These are phyloP conservation scores for Notiomystis cincta DNA, from an alignment of 2,113 vertebrate genomes.

Conservation along the genomic window DNA sequence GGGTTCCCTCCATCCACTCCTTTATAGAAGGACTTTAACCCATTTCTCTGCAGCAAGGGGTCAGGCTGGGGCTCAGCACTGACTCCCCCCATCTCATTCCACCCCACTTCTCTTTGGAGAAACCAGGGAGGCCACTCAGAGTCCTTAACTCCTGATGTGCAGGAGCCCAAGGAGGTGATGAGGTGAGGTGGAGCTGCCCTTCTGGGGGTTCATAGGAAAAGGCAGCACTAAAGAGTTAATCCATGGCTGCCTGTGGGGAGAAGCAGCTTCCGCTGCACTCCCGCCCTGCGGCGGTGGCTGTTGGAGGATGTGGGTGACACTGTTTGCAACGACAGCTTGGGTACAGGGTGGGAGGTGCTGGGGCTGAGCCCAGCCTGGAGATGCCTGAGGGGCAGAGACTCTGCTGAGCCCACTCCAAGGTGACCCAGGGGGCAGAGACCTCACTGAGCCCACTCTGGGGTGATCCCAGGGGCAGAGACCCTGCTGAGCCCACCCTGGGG, in stretches of 20 bases:
- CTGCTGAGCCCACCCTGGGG: rapidly evolving
- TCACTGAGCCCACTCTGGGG: too few species aligned
- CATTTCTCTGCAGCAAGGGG: background rate
- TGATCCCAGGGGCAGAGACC: background rate
- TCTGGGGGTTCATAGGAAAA: rapidly evolving
- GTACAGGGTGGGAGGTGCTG: rapidly evolving
- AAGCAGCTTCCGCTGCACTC: background rate
- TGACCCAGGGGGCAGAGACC: too few species aligned
- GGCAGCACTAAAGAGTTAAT: background rate
- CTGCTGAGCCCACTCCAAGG: background rate
- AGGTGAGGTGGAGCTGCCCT: rapidly evolving
- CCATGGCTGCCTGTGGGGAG: background rate
- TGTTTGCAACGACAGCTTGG: background rate
- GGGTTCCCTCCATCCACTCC: background rate
- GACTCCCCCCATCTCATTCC: background rate
- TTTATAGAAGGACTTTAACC: background rate
- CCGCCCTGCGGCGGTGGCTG: background rate
- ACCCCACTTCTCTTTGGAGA: background rate
- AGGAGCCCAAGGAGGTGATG: rapidly evolving
- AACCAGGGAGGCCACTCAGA: background rate
- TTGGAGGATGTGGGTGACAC: background rate
- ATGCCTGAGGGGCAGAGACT: background rate
- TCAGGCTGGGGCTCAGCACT: background rate
- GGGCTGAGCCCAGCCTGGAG: background rate
- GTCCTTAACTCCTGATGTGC: background rate